A percentile compares a stretch with the other conserved stretches of the same genome.
phyloP scores from a whole-genome alignment of 1,140 invertebrate genomes.

The Aphaenogaster rudis region DNA sequence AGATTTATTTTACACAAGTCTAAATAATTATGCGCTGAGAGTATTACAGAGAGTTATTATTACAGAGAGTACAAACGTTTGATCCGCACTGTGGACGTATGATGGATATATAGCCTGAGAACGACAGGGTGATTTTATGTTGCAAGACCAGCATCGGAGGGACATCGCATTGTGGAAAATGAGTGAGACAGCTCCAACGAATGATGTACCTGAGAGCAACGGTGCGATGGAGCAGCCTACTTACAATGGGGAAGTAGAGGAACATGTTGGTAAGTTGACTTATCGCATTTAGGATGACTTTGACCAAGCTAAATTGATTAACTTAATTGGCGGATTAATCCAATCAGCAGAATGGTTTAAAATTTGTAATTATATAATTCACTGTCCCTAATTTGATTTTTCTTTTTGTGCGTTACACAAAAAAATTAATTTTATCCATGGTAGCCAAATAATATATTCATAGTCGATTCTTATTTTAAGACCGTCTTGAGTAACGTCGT shows the following conservation, averaged over 20 bases:
- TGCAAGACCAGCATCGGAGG: neutral
- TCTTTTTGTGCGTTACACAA: neutral
- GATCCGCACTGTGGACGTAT: neutral
- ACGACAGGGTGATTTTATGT: neutral
- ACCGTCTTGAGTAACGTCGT: too few species aligned
- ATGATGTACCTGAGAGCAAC: slow-evolving; percentile 75
- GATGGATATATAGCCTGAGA: slow-evolving; percentile 11
- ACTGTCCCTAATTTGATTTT: neutral
- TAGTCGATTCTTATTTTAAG: too few species aligned
- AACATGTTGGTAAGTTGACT: slow-evolving; percentile 71
- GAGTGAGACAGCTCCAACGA: slow-evolving; percentile 72
- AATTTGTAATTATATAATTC: neutral
- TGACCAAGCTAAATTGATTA: neutral
- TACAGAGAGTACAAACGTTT: neutral
- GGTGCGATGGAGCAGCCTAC: slow-evolving; percentile 71
- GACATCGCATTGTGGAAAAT: slow-evolving; percentile 55
- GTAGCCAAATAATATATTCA: neutral
- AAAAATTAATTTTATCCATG: neutral
- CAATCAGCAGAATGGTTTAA: neutral
- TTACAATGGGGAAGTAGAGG: slow-evolving; percentile 79
- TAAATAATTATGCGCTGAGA: neutral
- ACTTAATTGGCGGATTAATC: neutral
- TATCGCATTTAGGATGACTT: neutral
- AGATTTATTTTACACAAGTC: neutral
- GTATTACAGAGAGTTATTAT: neutral